phyloP scores from a whole-genome alignment of 2,797 vertebrate genomes.

The Tinamus major region DNA sequence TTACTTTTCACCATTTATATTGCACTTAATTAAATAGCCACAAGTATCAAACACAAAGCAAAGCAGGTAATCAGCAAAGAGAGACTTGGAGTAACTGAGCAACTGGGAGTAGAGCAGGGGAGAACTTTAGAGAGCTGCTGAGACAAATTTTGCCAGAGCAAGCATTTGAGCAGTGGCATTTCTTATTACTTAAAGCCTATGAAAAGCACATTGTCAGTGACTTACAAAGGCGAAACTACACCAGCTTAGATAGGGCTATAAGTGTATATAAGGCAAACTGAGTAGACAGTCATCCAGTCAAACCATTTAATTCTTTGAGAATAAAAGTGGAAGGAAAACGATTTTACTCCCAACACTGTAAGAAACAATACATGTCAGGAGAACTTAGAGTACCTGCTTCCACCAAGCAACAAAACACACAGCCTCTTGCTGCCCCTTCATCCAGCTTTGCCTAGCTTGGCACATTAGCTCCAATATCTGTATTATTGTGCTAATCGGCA shows the following conservation, averaged over 20 bases:
- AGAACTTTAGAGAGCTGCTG: constrained; percentile 52
- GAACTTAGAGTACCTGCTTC: constrained; percentile 15
- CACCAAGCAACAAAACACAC: background rate
- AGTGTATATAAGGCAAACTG: constrained; percentile 36
- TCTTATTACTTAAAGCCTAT: background rate
- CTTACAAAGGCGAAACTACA: background rate
- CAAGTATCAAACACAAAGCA: background rate
- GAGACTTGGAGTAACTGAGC: constrained; percentile 22
- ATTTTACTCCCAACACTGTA: background rate
- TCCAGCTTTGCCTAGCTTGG: background rate
- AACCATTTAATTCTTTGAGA: constrained; percentile 34
- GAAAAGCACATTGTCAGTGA: background rate
- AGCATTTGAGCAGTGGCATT: background rate
- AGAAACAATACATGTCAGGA: constrained; percentile 1
- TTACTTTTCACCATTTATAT: background rate
- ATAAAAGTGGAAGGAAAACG: constrained; percentile 7
- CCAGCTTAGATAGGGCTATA: background rate
- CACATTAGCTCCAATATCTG: background rate
- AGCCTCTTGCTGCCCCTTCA: background rate
- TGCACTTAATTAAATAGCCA: background rate
- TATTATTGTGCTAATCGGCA: constrained; percentile 7
- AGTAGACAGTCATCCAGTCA: constrained; percentile 16
- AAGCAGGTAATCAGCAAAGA: constrained; percentile 47
- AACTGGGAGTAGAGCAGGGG: background rate
- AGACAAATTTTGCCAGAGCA: background rate